Evolutionary conservation across 2,888 invertebrate species (phyloP), one percentile per base, ranked within the genome.

Genomic region (Synergus laeviventris): DNA sequence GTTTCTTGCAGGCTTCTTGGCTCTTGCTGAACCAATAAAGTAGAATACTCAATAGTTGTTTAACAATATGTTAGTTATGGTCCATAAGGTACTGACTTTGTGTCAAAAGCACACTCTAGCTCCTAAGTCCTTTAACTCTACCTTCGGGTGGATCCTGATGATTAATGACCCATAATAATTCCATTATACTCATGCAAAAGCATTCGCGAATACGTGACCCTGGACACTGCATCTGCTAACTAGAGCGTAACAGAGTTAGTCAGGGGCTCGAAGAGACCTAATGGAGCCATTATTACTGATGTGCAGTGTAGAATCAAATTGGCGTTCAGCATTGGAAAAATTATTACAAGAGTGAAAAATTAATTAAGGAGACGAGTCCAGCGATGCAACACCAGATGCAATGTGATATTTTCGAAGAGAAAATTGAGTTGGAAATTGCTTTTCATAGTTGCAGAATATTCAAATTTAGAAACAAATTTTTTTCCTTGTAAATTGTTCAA

Each of bases 151-250:
- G n/a, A 70, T 70, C 24, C 31, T 9, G 4, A 49, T 49, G 70
- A 42, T 24, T 16, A 66, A 45, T 45, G 66, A 70, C 49, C 49
- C 36, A 70, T 70, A 36, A 49, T 49, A 70, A 70, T 70, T 70
- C 49, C 36, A 70, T 70, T 70, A 70, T n/a, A 31, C 16, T 31
- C 49, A 49, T 70, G 70, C 45, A 21, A 70, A 70, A 70, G 45
- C 70, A 70, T 49, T 31, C n/a, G 18, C 14, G 49, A 70, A 70
- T 70, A 45, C 31, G 45, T 70, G 49, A 70, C 70, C 31, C 70
- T 70, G 70, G 49, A 70, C 70, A 70, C 11, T 49, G 49, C 70
- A 49, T 70, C 49, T 70, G 70, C 70, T 70, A 49, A 70, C 70
- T 70, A 70, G 70, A 70, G 49, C 49, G 70, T 54, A 70, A 54